Percentiles rank a stretch among this genome's conserved stretches.
Conservation (phyloP, 2,888 invertebrate species). For the Cyaniris semiargus region DNA sequence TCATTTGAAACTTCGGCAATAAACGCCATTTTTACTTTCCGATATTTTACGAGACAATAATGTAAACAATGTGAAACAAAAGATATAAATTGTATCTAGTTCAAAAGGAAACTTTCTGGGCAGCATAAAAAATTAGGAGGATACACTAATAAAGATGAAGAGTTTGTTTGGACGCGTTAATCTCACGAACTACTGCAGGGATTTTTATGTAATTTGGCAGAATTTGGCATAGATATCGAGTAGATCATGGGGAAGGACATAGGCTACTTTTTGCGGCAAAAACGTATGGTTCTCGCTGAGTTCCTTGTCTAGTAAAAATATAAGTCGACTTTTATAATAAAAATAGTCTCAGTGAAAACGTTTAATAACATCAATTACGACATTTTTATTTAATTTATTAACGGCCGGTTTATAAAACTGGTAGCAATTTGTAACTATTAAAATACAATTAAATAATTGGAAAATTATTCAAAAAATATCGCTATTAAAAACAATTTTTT, state of each 20-base stretch:
- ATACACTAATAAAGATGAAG: no score
- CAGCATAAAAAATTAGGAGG: background rate
- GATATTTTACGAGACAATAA: background rate
- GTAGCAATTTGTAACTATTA: constrained; percentile 13
- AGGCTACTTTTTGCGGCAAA: no score
- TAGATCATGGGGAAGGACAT: no score
- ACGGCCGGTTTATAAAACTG: background rate
- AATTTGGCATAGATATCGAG: no score
- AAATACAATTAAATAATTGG: background rate
- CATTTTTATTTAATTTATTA: background rate
- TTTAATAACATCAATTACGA: background rate
- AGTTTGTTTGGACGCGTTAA: no score
- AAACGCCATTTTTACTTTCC: constrained; percentile 4
- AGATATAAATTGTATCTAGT: constrained; percentile 1
- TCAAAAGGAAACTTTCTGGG: background rate
- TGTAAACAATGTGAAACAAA: constrained; percentile 2
- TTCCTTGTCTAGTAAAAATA: no score
- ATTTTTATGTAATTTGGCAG: no score
- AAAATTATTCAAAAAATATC: constrained; percentile 1
- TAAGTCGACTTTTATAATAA: background rate
- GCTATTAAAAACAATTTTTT: background rate
- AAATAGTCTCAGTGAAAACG: background rate
- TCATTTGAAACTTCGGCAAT: background rate
- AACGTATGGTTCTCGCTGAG: no score
- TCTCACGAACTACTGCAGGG: no score